Evolutionary conservation across 2,888 invertebrate genomes (phyloP).

Genomic region (Hoplodrina ambigua): DNA sequence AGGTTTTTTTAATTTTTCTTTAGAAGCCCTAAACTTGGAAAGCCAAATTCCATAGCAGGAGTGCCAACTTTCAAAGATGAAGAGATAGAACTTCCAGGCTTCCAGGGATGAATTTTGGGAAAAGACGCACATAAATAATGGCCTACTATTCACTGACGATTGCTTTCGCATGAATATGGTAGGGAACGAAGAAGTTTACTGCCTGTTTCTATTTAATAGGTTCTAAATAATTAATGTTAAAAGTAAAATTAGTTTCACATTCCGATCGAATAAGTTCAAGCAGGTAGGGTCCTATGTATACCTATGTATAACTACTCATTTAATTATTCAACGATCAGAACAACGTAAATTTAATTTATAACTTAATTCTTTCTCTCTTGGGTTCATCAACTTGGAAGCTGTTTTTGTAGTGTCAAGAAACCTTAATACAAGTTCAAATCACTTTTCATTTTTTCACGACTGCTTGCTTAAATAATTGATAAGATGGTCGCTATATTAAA

Average conservation of each 20-base stretch:
- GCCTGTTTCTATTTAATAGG: slow-evolving; percentile 5
- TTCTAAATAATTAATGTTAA: slow-evolving; percentile 32
- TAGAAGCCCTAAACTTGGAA: too few relatives aligned
- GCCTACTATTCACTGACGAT: too few relatives aligned
- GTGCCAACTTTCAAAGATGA: too few relatives aligned
- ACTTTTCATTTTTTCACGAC: neutral
- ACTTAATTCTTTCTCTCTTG: neutral
- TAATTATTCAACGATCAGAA: slow-evolving; percentile 26
- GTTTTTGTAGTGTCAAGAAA: neutral
- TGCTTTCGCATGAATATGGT: slow-evolving; percentile 1
- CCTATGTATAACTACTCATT: neutral
- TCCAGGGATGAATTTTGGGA: neutral
- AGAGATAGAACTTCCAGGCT: too few relatives aligned
- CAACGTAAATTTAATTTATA: neutral
- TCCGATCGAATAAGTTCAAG: slow-evolving; percentile 27
- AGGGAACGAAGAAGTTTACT: slow-evolving; percentile 1
- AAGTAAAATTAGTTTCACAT: slow-evolving; percentile 29
- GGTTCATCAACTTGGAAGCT: slow-evolving; percentile 4
- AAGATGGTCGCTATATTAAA: too few relatives aligned
- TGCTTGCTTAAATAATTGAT: neutral
- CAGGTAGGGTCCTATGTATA: neutral
- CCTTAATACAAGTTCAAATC: neutral
- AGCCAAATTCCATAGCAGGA: too few relatives aligned
- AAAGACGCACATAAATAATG: neutral
- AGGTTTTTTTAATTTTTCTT: too few relatives aligned